Conservation (phyloP, 2,113 vertebrate species). For the Cercocebus atys region DNA sequence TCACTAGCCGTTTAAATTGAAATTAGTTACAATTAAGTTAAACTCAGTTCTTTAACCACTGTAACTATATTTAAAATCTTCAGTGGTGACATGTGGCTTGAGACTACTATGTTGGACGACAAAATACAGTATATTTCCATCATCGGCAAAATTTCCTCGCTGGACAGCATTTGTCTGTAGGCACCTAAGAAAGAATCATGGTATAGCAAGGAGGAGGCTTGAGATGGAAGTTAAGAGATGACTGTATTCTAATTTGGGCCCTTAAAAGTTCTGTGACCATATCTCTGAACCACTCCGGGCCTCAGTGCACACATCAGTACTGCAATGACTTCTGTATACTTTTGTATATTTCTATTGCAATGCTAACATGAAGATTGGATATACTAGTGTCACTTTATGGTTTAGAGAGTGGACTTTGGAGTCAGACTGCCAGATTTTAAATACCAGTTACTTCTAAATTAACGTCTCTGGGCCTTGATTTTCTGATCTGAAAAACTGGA, state of each 20-base stretch:
- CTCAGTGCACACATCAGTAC: background rate
- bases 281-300: background rate
- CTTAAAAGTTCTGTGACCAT: background rate
- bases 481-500: background rate
- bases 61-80: conserved; percentile 4
- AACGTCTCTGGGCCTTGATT: background rate
- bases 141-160: background rate
- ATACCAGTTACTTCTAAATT: background rate
- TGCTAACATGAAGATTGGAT: background rate
- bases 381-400: background rate
- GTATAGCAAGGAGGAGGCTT: background rate
- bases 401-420: background rate
- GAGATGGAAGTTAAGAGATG: background rate
- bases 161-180: background rate
- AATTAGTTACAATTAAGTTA: conserved; percentile 15
- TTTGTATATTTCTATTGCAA: background rate
- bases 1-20: background rate
- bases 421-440: background rate
- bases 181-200: background rate
- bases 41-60: background rate
- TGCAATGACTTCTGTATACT: background rate
- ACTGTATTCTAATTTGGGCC: background rate
- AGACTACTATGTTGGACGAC: background rate
- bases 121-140: background rate
- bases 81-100: background rate